Base-by-base conservation (phyloP, 1,140 invertebrate species). In the Lamellibrachia luymesi region DNA sequence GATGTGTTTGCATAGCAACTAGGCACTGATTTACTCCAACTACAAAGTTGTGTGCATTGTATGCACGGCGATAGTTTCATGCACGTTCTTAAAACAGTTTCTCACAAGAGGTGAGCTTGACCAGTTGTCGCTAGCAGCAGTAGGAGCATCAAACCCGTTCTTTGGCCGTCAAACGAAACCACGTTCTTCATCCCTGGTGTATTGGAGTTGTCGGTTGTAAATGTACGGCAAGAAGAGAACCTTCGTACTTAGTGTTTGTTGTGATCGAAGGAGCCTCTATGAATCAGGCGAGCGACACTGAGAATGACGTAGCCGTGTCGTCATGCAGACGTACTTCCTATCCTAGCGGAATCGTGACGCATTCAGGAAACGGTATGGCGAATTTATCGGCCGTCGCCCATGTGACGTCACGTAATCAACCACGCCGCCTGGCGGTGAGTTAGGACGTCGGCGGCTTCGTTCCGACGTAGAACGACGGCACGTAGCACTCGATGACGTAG, bases 401-500 rank as follows among this genome's bases (percentile, higher is more conserved):
- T 80, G 7, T 80, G 25, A 17, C 64, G 64, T 17, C 64, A 4
- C 64, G 13, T 80, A 22, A 22, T 17, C 64, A 80, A 80, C 64
- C 8, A 22, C 64, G 64, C 64, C 64, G 17, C 64, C 64, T 80
- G 64, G 5, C 13, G 64, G 0, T 22, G 2, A 80, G 64, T 22
- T 80, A 80, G 2, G 64, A 80, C 64, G 13, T 4, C 6, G 64
- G 64, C 64, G 64, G 64, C 5, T 8, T 10, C 64, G 13, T 80
- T 22, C 64, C 64, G 13, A 80, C 17, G 64, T 80, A 80, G 64
- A 80, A 80, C 13, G 64, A 80, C 64, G 64, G 64, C 64, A 80
- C 95, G 93, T 95, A 96, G 92, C 96, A 96, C 89, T 95, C 94
- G 92, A 96, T 95, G 2, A 94, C 94, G 95, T 99, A 99, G 96